A percentile compares a stretch with the other conserved stretches of the same genome.
phyloP scores from a whole-genome alignment of 2,888 invertebrate genomes.

The Cryptosula pallasiana region DNA sequence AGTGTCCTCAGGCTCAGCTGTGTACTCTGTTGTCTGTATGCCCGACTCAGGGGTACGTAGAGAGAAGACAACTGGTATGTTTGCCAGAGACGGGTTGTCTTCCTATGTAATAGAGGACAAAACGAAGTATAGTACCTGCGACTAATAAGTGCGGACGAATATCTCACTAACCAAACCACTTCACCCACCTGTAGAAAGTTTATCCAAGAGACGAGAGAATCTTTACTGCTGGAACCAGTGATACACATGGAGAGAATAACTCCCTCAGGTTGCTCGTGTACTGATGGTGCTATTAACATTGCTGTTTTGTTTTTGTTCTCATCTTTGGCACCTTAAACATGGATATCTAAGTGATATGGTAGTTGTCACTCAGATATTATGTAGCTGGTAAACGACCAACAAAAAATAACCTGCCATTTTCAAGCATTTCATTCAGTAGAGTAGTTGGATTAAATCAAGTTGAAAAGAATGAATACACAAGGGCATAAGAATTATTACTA shows the following conservation, averaged over 20 bases:
- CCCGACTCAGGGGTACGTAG: constrained; percentile 62
- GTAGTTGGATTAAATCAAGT: no score
- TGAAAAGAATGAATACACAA: no score
- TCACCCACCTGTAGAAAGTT: constrained; percentile 60
- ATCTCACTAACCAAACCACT: no score
- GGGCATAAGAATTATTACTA: no score
- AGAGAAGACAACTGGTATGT: constrained; percentile 79
- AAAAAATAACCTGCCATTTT: no score
- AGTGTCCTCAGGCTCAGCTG: not conserved
- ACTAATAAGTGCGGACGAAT: no score
- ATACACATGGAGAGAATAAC: constrained; percentile 81
- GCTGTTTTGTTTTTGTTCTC: constrained; percentile 18
- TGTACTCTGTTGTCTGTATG: constrained; percentile 31
- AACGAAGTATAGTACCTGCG: no score
- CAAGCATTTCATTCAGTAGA: no score
- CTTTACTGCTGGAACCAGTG: constrained; percentile 77
- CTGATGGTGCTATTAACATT: constrained; percentile 58
- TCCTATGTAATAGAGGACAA: constrained; percentile 56
- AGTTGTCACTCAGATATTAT: no score
- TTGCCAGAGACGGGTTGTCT: constrained; percentile 66
- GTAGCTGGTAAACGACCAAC: no score
- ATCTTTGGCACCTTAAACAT: constrained; percentile 14
- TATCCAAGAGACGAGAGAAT: constrained; percentile 73
- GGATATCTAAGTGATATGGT: no score
- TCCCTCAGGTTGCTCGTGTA: constrained; percentile 90